Base-by-base conservation (phyloP, 2,113 vertebrate genomes). In the Lutjanus erythropterus region DNA sequence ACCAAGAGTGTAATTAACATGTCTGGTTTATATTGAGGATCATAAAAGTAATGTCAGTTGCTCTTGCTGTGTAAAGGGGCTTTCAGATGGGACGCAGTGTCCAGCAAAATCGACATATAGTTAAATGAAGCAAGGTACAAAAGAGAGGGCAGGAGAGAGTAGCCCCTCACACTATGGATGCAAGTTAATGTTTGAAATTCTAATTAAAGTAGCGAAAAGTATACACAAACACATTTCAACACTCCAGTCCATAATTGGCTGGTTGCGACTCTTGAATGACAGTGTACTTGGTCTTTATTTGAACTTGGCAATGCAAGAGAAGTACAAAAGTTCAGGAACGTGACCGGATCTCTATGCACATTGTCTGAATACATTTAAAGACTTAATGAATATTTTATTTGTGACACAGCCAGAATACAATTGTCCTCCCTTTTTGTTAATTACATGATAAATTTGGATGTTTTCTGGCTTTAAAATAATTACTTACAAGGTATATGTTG, bases 1-100 rank as follows among this genome's bases (percentile, higher is more conserved):
- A 80, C 80, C 56, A 55, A 35, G 46, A 66, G 68, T 72, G 55
- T 84, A 91, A 91, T 89, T 87, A 84, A 71, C 75, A 49, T 41
- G 71, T 75, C 80, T 55, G 71, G n/a, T 88, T 88, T 86, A 86
- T 84, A 69, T 42, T 4, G 61, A 42, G 66, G 67, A 78, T 72
- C 53, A 74, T 86, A 78, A 88, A 84, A 76, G 62, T 68, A 65
- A 49, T 64, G 65, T 82, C 76, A 72, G 76, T 55, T 77, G 80
- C 75, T 83, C 72, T 61, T 33, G 70, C 58, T 27, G 78, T 11
- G 41, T 78, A 75, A 88, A 83, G 52, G 23, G 66, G 47, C 68
- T 75, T 84, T 81, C 42, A 77, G 58, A 64, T 15, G 47, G 23
- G 49, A 67, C 11, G 8, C 60, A 19, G 31, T 9, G 4, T 55